Evolutionary conservation across 2,797 vertebrate genomes (phyloP).

Genomic region (Crotalus adamanteus): DNA sequence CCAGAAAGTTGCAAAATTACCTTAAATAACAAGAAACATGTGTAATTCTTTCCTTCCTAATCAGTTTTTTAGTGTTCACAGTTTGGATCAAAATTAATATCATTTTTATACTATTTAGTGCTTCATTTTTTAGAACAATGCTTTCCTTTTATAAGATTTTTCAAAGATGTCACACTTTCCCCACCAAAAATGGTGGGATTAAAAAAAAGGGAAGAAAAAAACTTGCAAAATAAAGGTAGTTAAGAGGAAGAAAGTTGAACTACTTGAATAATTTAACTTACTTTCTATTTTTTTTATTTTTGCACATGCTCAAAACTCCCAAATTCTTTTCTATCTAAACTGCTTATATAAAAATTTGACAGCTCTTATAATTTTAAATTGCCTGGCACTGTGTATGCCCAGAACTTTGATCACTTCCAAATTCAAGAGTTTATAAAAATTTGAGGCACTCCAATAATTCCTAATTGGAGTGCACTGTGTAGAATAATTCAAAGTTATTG

Average conservation of each 20-base stretch:
- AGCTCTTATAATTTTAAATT: slow-evolving; percentile 87
- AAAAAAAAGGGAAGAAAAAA: slow-evolving; percentile 64
- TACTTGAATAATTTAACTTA: slow-evolving; percentile 79
- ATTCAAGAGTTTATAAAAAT: slow-evolving; percentile 87
- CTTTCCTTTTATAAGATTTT: slow-evolving; percentile 64
- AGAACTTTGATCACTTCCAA: slow-evolving; percentile 85
- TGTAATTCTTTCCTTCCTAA: slow-evolving; percentile 34
- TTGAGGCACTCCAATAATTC: slow-evolving; percentile 86
- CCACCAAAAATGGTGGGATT: slow-evolving; percentile 26
- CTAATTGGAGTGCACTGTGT: slow-evolving; percentile 83
- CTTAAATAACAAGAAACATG: slow-evolving; percentile 62
- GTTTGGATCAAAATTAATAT: slow-evolving; percentile 69
- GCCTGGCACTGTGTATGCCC: slow-evolving; percentile 81
- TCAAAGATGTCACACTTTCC: slow-evolving; percentile 65
- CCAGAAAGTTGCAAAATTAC: background rate
- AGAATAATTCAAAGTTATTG: slow-evolving; percentile 85
- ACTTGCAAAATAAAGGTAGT: slow-evolving; percentile 77
- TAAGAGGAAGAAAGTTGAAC: slow-evolving; percentile 69
- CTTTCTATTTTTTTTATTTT: slow-evolving; percentile 57
- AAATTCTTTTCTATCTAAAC: slow-evolving; percentile 80
- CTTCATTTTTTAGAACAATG: slow-evolving; percentile 61
- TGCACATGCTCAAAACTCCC: slow-evolving; percentile 78
- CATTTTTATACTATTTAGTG: slow-evolving; percentile 53
- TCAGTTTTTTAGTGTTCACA: slow-evolving; percentile 57
- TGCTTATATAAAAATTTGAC: slow-evolving; percentile 86